Conservation (phyloP, 1,140 invertebrate species). For the Ceratoteleas bidentatus region DNA sequence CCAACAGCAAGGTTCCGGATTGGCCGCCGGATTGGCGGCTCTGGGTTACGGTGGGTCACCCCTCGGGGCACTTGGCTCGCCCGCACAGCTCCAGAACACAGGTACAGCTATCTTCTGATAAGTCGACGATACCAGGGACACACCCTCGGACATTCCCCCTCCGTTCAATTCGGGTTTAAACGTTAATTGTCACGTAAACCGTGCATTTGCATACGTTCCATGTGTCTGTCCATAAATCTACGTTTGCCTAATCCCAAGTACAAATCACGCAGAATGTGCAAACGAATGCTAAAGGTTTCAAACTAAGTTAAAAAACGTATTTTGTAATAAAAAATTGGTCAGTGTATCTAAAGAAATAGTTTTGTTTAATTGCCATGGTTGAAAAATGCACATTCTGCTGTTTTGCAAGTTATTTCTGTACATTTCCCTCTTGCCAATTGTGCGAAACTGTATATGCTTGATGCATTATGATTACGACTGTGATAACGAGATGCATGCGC, state of each 20-base stretch:
- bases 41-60: conserved; percentile 80
- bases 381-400: background rate
- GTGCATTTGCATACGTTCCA: conserved; percentile 8
- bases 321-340: no score
- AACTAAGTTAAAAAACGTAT: no score
- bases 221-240: conserved; percentile 2
- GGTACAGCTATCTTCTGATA: conserved; percentile 71
- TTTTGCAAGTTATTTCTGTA: conserved; percentile 30
- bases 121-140: conserved; percentile 49
- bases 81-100: conserved; percentile 80
- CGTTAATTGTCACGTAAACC: background rate
- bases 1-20: conserved; percentile 80
- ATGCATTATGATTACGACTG: conserved; percentile 3
- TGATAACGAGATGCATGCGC: conserved; percentile 30
- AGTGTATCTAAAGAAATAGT: no score
- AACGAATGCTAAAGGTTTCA: background rate
- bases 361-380: no score
- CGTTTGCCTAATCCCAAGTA: background rate
- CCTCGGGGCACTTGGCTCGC: conserved; percentile 79
- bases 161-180: conserved; percentile 14
- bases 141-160: conserved; percentile 21
- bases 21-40: conserved; percentile 79
- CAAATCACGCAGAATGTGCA: background rate
- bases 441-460: conserved; percentile 57
- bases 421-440: conserved; percentile 24